Evolutionary conservation across 53 echinoderm and acorn worm species (phyloP).

Genomic region (Echinarachnius parma): DNA sequence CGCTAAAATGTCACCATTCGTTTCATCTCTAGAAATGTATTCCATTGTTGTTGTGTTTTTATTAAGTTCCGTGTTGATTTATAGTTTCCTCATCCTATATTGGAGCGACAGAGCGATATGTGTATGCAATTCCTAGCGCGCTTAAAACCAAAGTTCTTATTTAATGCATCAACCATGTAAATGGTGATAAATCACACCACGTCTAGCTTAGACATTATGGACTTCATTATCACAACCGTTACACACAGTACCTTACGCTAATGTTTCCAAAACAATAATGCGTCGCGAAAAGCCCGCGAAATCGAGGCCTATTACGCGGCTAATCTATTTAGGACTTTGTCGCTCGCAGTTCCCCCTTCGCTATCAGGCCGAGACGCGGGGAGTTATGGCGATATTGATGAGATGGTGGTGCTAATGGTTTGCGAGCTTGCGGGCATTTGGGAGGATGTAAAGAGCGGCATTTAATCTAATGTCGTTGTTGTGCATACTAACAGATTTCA

Average conservation of each 20-base stretch:
- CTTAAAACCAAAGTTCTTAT: background rate
- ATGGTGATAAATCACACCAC: slow-evolving; percentile 20
- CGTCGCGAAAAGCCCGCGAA: slow-evolving; percentile 10
- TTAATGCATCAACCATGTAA: slow-evolving; percentile 21
- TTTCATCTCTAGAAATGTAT: too few species aligned
- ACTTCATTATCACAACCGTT: slow-evolving; percentile 16
- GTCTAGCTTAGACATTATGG: background rate
- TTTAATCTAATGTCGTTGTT: too few species aligned
- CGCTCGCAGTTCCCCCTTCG: slow-evolving; percentile 32
- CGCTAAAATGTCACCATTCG: too few species aligned
- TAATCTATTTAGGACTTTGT: slow-evolving; percentile 45
- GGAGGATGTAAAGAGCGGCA: too few species aligned
- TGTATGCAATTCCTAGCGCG: too few species aligned
- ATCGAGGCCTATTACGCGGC: slow-evolving; percentile 29
- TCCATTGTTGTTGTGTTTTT: too few species aligned
- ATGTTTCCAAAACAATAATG: slow-evolving; percentile 13
- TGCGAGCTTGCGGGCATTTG: slow-evolving; percentile 39
- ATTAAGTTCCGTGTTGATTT: too few species aligned
- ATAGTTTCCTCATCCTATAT: too few species aligned
- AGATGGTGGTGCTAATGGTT: slow-evolving; percentile 37
- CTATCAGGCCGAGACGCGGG: slow-evolving; percentile 18
- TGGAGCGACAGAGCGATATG: too few species aligned
- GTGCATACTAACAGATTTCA: too few species aligned
- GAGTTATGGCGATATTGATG: slow-evolving; percentile 42
- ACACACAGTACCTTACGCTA: slow-evolving; percentile 26